phyloP scores from a whole-genome alignment of 2,797 vertebrate genomes.

The Anas bernieri region DNA sequence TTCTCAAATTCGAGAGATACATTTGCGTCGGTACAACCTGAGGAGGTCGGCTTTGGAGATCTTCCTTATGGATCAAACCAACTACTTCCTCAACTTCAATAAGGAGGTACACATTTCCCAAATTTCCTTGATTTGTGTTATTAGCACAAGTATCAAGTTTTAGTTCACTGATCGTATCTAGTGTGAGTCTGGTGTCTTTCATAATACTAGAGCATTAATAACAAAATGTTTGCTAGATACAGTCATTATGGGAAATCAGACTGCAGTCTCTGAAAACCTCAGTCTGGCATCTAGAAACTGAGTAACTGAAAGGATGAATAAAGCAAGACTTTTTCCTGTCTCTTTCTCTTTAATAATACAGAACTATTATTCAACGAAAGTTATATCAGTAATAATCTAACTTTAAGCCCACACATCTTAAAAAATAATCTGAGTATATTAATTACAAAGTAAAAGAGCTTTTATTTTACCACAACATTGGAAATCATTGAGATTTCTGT shows the following conservation, averaged over 20 bases:
- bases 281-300: background rate
- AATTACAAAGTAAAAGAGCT: background rate
- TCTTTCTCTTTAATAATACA: background rate
- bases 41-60: conserved; percentile 95
- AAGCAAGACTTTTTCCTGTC: background rate
- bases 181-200: background rate
- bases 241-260: background rate
- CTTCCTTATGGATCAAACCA: conserved; percentile 97
- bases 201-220: background rate
- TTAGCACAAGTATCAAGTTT: background rate
- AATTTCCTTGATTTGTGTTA: background rate
- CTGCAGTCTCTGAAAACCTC: background rate
- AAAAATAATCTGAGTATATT: background rate
- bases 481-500: background rate
- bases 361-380: background rate
- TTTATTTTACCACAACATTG: background rate
- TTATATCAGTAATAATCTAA: background rate
- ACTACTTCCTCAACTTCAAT: conserved; percentile 97
- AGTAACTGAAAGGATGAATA: background rate
- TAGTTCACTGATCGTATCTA: background rate
- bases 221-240: background rate
- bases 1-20: conserved; percentile 93
- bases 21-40: conserved; percentile 93
- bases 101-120: conserved; percentile 85
- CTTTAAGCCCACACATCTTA: background rate